Percentiles rank a stretch among this genome's conserved stretches.
These are phyloP conservation scores for Stenodera caucasica DNA, from an alignment of 2,888 invertebrate species.

Conservation along the genomic window DNA sequence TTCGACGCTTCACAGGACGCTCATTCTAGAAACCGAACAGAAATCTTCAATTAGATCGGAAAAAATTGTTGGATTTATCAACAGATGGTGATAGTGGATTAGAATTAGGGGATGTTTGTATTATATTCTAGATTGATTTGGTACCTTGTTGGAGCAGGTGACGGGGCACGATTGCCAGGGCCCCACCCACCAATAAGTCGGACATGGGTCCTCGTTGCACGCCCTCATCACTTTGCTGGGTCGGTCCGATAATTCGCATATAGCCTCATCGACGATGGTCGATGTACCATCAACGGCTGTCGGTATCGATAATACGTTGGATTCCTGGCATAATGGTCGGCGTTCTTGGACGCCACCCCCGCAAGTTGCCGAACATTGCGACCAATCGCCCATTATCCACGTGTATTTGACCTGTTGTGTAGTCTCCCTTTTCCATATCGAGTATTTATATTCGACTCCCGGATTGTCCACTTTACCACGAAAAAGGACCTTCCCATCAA, in stretches of 20 bases:
- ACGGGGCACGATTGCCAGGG: slow-evolving; percentile 83
- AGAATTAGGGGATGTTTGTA: too few relatives aligned
- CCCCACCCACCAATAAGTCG: slow-evolving; percentile 84
- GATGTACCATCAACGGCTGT: slow-evolving; percentile 53
- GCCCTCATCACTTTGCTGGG: slow-evolving; percentile 65
- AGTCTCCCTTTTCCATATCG: slow-evolving; percentile 66
- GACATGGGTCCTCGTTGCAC: slow-evolving; percentile 69
- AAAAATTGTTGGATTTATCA: background rate
- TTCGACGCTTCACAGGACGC: slow-evolving; percentile 65
- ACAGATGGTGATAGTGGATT: background rate
- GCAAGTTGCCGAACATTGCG: slow-evolving; percentile 75
- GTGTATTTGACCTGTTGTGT: slow-evolving; percentile 63
- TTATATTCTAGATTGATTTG: background rate
- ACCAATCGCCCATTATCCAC: slow-evolving; percentile 83
- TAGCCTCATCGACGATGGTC: slow-evolving; percentile 49
- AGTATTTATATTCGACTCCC: slow-evolving; percentile 83
- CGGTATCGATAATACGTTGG: slow-evolving; percentile 52
- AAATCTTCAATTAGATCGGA: background rate
- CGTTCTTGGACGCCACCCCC: slow-evolving; percentile 73
- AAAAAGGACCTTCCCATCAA: slow-evolving; percentile 64
- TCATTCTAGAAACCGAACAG: slow-evolving; percentile 51
- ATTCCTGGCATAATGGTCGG: slow-evolving; percentile 57
- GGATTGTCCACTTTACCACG: slow-evolving; percentile 75
- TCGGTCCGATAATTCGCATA: slow-evolving; percentile 54
- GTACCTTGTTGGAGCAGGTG: slow-evolving; percentile 60